Evolutionary conservation across 2,888 invertebrate species (phyloP), one percentile per base, ranked within the genome.

Genomic region (Acanthosoma haemorrhoidale): DNA sequence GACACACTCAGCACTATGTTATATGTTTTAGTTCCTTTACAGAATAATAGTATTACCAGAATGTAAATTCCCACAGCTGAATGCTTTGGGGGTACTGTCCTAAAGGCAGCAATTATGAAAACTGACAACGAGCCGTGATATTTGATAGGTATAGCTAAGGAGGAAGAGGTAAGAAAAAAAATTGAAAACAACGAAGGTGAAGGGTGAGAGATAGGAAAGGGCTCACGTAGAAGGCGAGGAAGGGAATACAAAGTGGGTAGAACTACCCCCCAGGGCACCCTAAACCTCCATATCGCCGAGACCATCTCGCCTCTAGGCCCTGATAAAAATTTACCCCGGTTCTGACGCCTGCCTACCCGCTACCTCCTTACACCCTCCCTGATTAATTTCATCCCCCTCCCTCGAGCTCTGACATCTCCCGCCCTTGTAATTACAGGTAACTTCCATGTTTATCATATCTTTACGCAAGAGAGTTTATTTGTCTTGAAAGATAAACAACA

Each of bases 161-260:
- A 25, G n/a, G 25, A 43, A 6, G 43, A 11, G 13, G 21, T 21
- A 51, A n/a, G n/a, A 51, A 51, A 51, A 51, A 51, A 51, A 51
- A 51, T 51, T 51, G 51, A 51, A 51, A 51, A 51, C 51, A 51
- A 51, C 25, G 29, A 51, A 51, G 51, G 51, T 51, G 25, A 51
- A 25, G 51, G 51, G 21, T 43, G 43, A 43, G 25, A n/a, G 5
- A 13, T 13, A 13, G 13, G 25, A n/a, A 25, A 51, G 51, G 51
- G 51, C 21, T 25, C 29, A 51, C 51, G 29, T 25, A 51, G 51
- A n/a, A n/a, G 5, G 21, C n/a, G 18, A n/a, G 25, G 25, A 25
- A 51, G 51, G 51, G 51, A 51, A 51, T 51, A 51, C 51, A 51
- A 51, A 51, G 51, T 51, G 51, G 51, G 51, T 51, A 25, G 51